Evolutionary conservation across 2,113 vertebrate species (phyloP).

Genomic region (Vidua macroura): DNA sequence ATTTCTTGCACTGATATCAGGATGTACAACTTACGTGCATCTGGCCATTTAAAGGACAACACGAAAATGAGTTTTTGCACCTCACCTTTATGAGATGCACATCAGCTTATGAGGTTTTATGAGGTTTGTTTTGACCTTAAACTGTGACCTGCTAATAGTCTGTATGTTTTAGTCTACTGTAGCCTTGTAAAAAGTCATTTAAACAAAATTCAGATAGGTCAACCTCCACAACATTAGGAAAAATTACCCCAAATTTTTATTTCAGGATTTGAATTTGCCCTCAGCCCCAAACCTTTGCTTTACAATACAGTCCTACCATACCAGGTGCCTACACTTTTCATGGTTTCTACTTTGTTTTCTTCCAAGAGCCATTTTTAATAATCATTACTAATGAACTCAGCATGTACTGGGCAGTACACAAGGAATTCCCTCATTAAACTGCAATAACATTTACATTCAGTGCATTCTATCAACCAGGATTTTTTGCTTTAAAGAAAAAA

Average conservation of each 20-base stretch:
- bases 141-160: background rate
- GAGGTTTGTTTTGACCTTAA: background rate
- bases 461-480: background rate
- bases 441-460: background rate
- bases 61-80: background rate
- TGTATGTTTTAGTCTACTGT: background rate
- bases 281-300: background rate
- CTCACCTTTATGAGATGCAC: background rate
- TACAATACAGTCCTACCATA: background rate
- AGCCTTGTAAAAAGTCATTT: background rate
- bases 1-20: background rate
- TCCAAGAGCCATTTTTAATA: background rate
- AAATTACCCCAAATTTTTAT: background rate
- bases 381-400: background rate
- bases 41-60: background rate
- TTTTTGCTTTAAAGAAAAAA: background rate
- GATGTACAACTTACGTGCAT: background rate
- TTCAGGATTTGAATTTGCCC: background rate
- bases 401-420: background rate
- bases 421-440: background rate
- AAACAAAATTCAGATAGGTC: background rate
- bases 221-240: background rate
- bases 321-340: background rate
- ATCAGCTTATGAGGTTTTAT: background rate
- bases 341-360: background rate